phyloP scores from a whole-genome alignment of 2,888 invertebrate species.

The Phasia obesa region DNA sequence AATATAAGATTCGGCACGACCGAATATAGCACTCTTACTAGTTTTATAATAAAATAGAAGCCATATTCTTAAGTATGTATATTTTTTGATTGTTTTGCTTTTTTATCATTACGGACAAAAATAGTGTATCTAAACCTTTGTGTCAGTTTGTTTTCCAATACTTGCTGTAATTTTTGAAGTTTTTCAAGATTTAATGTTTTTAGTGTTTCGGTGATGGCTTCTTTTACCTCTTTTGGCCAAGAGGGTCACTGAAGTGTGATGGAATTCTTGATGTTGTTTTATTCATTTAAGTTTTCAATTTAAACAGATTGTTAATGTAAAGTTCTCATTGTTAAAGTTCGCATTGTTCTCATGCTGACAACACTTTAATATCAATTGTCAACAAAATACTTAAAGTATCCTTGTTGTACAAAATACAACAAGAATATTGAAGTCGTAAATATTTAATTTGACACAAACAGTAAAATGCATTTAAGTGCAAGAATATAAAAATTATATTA shows the following conservation, averaged over 20 bases:
- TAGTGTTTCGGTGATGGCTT: neutral
- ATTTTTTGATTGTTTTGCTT: too few species aligned
- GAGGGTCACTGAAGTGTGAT: conserved; percentile 25
- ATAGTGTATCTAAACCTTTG: too few species aligned
- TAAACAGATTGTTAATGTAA: conserved; percentile 17
- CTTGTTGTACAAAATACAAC: neutral
- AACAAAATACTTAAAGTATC: conserved; percentile 7
- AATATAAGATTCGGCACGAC: too few species aligned
- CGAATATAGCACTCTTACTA: too few species aligned
- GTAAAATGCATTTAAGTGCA: conserved; percentile 11
- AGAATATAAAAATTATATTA: conserved; percentile 14
- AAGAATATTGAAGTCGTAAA: conserved; percentile 5
- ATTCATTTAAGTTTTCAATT: conserved; percentile 16
- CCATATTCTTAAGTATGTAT: too few species aligned
- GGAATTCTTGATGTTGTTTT: conserved; percentile 14
- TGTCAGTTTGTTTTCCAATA: neutral
- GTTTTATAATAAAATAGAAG: too few species aligned
- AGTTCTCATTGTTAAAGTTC: neutral
- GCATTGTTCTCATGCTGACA: neutral
- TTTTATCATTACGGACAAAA: too few species aligned
- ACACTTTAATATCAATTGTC: conserved; percentile 7
- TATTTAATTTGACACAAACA: conserved; percentile 5
- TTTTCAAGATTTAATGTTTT: neutral
- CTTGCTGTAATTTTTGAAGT: neutral
- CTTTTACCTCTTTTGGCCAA: neutral